Evolutionary conservation across 2,888 invertebrate species (phyloP).

Genomic region (Diachrysia chrysitis): DNA sequence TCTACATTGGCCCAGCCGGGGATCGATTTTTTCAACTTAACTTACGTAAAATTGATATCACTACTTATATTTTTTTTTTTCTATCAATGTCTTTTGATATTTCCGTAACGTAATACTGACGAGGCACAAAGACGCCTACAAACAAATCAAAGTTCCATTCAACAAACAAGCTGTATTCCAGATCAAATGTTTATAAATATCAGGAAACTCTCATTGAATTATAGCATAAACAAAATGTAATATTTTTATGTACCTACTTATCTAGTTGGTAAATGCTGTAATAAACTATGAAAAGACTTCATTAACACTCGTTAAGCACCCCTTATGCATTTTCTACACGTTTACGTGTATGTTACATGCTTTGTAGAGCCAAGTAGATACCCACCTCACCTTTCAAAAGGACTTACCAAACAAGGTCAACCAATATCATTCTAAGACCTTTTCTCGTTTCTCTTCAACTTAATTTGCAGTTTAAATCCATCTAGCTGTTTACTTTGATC

Average conservation of each 20-base stretch:
- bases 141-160: neutral
- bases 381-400: slow-evolving; percentile 33
- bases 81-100: neutral
- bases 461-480: slow-evolving; percentile 6
- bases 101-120: neutral
- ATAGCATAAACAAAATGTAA: neutral
- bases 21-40: too few relatives aligned
- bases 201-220: neutral
- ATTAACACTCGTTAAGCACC: neutral
- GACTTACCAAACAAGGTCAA: slow-evolving; percentile 20
- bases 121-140: neutral
- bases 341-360: slow-evolving; percentile 1
- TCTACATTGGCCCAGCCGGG: too few relatives aligned
- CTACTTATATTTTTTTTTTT: neutral
- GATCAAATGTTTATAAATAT: neutral
- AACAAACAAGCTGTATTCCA: neutral
- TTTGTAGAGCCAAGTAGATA: slow-evolving; percentile 12
- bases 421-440: slow-evolving; percentile 15
- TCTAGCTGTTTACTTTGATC: neutral
- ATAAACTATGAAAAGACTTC: neutral
- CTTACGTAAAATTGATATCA: too few relatives aligned
- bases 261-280: neutral
- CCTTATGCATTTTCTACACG: neutral
- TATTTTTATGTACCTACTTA: too few relatives aligned
- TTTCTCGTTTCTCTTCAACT: slow-evolving; percentile 8